Evolutionary conservation across 2,797 vertebrate species (phyloP), one percentile per base, ranked within the genome.

Genomic region (Tiaroga cobitis): DNA sequence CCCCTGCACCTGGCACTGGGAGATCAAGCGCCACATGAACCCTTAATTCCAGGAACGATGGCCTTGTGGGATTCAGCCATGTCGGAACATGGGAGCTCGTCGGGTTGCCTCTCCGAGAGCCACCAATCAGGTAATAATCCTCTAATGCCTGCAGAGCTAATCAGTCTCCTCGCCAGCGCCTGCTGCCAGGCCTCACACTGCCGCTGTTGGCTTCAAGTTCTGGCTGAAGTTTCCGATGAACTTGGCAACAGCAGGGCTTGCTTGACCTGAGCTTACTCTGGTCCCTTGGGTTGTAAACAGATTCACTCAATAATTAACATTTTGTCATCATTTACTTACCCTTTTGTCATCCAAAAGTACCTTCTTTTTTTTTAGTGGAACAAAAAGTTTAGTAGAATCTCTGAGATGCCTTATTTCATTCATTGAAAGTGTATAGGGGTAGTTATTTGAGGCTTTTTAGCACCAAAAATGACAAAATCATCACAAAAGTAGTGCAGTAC

Each of bases 81-180:
- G 39, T 69, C 74, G 26, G 63, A 81, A 59, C 85, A 83, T 26
- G 19, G 73, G 86, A 69, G 37, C 74, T 77, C 37, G 74, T 63
- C 15, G 9, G 43, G 86, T 82, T 88, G 80, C 76, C 82, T 73
- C 78, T 69, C 81, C 13, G 69, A 83, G 59, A 86, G 83, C 80
- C 84, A 86, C 89, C 88, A 86, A 86, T 90, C 88, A 88, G 83
- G 75, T 77, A 63, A 21, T 87, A 90, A 88, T 84, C 83, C 73
- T 74, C 74, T 89, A 90, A 89, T 90, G 85, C 88, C 90, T 84
- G 68, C 49, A 81, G 80, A 79, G 81, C 76, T 89, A 88, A 87
- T 87, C 82, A 83, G 84, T 80, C 54, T 77, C 56, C 10, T 67
- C 4, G 43, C 65, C 87, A 86, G 41, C 16, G 15, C 49, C 83